Percentiles rank a stretch among this genome's conserved stretches.
These are phyloP conservation scores for Anoplius nigerrimus DNA, from an alignment of 2,888 invertebrate genomes.

Conservation along the genomic window DNA sequence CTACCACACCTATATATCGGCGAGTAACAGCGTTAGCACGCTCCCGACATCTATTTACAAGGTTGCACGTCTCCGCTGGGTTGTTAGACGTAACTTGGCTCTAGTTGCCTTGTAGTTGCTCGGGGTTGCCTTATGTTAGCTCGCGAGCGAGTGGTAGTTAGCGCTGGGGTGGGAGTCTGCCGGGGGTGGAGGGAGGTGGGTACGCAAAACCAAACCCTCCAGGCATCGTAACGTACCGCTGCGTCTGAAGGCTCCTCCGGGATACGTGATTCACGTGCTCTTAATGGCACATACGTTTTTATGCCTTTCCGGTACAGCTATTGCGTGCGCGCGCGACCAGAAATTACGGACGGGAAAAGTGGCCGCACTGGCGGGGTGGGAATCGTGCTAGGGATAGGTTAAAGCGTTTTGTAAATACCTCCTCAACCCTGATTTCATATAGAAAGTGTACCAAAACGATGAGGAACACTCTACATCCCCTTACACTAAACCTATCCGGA, in stretches of 20 bases:
- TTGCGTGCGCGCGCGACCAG: neutral
- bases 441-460: no score
- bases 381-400: no score
- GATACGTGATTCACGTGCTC: constrained; percentile 13
- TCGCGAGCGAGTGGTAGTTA: neutral
- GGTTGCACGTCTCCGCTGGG: constrained; percentile 57
- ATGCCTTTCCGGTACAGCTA: no score
- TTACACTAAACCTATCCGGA: no score
- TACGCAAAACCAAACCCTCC: constrained; percentile 32
- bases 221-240: constrained; percentile 28
- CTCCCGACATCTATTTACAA: constrained; percentile 67
- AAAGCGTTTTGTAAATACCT: no score
- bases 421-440: no score
- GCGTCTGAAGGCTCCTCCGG: constrained; percentile 15
- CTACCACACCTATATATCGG: neutral
- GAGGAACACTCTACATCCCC: no score
- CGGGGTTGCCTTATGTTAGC: constrained; percentile 23
- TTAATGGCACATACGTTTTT: constrained; percentile 3
- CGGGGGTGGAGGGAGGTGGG: neutral
- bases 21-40: constrained; percentile 51
- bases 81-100: constrained; percentile 52
- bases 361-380: no score
- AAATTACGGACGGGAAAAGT: no score
- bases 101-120: constrained; percentile 25
- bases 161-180: constrained; percentile 21